Evolutionary conservation across 2,888 invertebrate genomes (phyloP), one percentile per base, ranked within the genome.

Genomic region (Euzetes globulus): DNA sequence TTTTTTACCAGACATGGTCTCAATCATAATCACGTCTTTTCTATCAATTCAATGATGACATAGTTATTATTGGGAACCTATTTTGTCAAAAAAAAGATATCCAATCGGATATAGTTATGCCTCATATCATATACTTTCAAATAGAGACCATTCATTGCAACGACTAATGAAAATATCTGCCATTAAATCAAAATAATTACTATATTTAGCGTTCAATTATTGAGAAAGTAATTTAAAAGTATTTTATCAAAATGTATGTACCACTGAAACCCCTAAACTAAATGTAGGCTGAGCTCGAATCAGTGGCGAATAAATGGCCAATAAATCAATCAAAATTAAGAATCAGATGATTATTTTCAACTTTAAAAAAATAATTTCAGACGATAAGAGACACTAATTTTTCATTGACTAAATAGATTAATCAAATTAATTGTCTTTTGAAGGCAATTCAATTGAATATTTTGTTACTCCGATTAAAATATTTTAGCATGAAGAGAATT

Each of bases 11-110:
- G 19, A 37, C 63, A 63, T 63, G 68, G 19, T 45, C 41, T 68
- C 41, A 68, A 68, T 68, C 68, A 68, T 68, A 68, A 68, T 68
- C 68, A 68, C 68, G 68, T 68, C 68, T 41, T 11, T 41, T 4
- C 41, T 37, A 41, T 68, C 68, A 68, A 68, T 68, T 19, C 68
- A 68, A 41, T 41, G 68, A 68, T 68, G 68, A 68, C 68, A 68
- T 41, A 41, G 41, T 68, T 68, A 68, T 68, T 68, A 41, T 37
- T 68, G 45, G n/a, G 45, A 68, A 68, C 41, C 68, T 41, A 68
- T 68, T 68, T 41, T 68, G 5, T 19, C 37, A 29, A 17, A 19
- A 63, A n/a, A 63, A 63, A n/a, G 63, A 19, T 37, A 63, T 33
- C 63, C 63, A 63, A 63, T 63, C 63, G 29, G 63, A 58, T 58